Conservation (phyloP, 1,140 invertebrate genomes). For the Pseudoatta argentina region DNA sequence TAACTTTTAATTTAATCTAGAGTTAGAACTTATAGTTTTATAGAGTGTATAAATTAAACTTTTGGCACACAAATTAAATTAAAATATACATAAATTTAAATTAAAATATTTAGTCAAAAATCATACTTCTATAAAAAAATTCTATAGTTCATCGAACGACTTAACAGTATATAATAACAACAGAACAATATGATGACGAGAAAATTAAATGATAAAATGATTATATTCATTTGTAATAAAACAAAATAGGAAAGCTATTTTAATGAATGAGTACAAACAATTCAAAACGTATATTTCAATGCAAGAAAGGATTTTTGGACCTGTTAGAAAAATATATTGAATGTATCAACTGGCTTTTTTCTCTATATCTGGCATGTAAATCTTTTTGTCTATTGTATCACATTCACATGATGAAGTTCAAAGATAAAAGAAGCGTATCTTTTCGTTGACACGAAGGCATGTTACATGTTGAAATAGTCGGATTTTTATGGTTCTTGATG, state of each 20-base stretch:
- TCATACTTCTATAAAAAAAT: background rate
- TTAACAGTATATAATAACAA: background rate
- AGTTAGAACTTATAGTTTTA: background rate
- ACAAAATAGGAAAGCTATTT: background rate
- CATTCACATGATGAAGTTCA: background rate
- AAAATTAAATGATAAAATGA: background rate
- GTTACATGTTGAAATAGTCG: slow-evolving; percentile 10
- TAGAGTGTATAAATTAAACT: background rate
- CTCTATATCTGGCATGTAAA: background rate
- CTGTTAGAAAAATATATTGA: background rate
- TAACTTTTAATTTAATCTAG: background rate
- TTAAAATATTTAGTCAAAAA: background rate
- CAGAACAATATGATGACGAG: background rate
- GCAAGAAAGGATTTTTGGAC: background rate
- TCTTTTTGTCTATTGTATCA: background rate
- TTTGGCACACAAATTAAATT: background rate
- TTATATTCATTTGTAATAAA: background rate
- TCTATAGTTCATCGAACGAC: background rate
- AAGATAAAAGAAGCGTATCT: background rate
- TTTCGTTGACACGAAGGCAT: background rate
- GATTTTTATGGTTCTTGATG: slow-evolving; percentile 47
- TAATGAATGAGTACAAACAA: background rate
- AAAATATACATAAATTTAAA: too few relatives aligned
- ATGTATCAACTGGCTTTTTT: background rate
- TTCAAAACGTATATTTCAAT: background rate